Percentiles rank a stretch among this genome's conserved stretches.
phyloP scores from a whole-genome alignment of 2,888 invertebrate species.

The Aricia artaxerxes region DNA sequence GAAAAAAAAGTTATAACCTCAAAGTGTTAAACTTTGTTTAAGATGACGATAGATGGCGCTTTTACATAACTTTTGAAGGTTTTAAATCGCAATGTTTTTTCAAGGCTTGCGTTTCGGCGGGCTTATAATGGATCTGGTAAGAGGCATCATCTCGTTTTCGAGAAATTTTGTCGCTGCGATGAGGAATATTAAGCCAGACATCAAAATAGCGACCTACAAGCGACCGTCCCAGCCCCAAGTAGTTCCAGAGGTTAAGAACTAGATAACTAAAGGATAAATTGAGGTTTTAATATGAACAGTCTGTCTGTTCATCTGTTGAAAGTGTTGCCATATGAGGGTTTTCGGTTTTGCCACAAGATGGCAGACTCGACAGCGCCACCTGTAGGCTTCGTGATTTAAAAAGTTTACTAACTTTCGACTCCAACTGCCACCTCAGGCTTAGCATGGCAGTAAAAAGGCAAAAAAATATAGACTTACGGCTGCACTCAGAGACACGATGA shows the following conservation, averaged over 20 bases:
- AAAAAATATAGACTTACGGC: too few relatives aligned
- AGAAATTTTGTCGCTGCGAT: neutral
- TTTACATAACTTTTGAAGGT: neutral
- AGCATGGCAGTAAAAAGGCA: too few relatives aligned
- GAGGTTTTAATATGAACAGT: neutral
- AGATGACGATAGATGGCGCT: neutral
- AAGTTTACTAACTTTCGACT: neutral
- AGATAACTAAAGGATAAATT: neutral
- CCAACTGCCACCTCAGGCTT: too few relatives aligned
- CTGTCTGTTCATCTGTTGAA: neutral
- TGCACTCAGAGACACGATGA: too few relatives aligned
- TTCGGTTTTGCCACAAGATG: too few relatives aligned
- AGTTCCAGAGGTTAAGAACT: neutral
- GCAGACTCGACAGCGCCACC: neutral
- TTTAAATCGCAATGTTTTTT: neutral
- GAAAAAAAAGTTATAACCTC: neutral
- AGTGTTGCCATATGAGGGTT: neutral
- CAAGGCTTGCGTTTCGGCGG: slow-evolving; percentile 12
- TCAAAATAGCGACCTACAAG: slow-evolving; percentile 9
- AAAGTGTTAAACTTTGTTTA: neutral
- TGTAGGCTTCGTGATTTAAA: neutral
- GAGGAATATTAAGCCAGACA: slow-evolving; percentile 15
- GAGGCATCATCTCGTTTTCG: neutral
- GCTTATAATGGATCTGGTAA: slow-evolving; percentile 3
- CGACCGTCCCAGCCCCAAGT: neutral